Conservation (phyloP, 2,113 vertebrate genomes). For the Colistium nudipinnis region DNA sequence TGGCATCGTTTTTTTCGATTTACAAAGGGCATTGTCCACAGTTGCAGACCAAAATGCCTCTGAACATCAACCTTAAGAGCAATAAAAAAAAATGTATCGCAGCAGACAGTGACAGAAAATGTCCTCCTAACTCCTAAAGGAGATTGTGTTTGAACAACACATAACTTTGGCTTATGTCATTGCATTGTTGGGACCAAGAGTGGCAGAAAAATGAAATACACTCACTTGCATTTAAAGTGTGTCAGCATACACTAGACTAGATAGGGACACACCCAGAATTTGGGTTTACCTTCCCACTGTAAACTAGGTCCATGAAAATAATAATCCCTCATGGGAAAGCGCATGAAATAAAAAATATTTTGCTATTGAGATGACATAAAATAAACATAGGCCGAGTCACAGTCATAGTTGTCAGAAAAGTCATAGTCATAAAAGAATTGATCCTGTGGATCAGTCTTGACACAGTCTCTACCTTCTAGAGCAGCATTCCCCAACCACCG, state of each 20-base stretch:
- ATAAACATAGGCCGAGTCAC: conserved; percentile 2
- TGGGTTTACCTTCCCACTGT: neutral
- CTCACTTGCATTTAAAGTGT: neutral
- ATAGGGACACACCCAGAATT: neutral
- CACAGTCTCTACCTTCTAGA: neutral
- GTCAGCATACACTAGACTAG: neutral
- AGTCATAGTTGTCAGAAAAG: too few relatives aligned
- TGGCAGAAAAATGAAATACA: too few relatives aligned
- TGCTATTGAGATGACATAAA: neutral
- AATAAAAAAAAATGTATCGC: too few relatives aligned
- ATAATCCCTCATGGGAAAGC: neutral
- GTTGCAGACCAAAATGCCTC: neutral
- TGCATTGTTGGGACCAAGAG: neutral
- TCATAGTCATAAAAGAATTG: neutral
- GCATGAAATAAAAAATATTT: too few relatives aligned
- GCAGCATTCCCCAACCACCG: too few relatives aligned
- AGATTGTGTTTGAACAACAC: too few relatives aligned
- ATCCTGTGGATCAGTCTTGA: neutral
- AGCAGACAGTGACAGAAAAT: too few relatives aligned
- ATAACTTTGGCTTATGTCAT: too few relatives aligned
- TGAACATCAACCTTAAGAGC: neutral
- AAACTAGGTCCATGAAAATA: conserved; percentile 9
- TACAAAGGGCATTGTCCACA: neutral
- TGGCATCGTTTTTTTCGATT: neutral
- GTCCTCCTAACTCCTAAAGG: too few relatives aligned